A percentile compares a stretch with the other conserved stretches of the same genome.
Conservation (phyloP, 2,888 invertebrate species). For the Trachelus troglodyta region DNA sequence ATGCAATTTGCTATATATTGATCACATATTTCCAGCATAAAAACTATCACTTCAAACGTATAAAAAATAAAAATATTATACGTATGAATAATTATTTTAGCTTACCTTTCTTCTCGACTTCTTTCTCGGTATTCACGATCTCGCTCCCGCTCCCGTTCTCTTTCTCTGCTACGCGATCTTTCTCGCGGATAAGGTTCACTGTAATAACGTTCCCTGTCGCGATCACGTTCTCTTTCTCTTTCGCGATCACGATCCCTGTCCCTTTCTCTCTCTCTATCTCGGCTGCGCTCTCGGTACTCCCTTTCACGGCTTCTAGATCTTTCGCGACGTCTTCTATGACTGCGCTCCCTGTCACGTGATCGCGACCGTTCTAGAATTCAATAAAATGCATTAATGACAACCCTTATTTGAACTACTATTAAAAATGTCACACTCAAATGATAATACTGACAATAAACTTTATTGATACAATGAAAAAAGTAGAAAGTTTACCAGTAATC, state of each 20-base stretch:
- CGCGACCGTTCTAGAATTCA: constrained; percentile 66
- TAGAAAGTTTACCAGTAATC: neutral
- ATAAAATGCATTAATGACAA: neutral
- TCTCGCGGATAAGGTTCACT: constrained; percentile 71
- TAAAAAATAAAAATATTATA: neutral
- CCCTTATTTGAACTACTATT: neutral
- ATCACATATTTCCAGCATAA: neutral
- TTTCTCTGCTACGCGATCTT: constrained; percentile 85
- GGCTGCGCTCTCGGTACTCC: constrained; percentile 71
- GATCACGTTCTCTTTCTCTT: constrained; percentile 69
- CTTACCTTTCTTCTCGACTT: constrained; percentile 82
- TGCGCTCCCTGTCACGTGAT: constrained; percentile 68
- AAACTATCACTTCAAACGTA: neutral
- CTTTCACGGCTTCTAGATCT: constrained; percentile 78
- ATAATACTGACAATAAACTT: neutral
- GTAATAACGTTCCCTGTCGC: constrained; percentile 68
- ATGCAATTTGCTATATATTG: neutral
- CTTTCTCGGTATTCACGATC: constrained; percentile 80
- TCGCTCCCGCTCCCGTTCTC: constrained; percentile 70
- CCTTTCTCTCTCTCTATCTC: constrained; percentile 68
- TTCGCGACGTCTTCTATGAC: constrained; percentile 75
- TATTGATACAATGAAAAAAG: neutral
- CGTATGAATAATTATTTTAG: constrained; percentile 12
- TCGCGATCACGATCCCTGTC: constrained; percentile 72
- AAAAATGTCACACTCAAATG: neutral